Base-by-base conservation (phyloP, 2,888 invertebrate genomes). In the Drosophila nr. medialis region DNA sequence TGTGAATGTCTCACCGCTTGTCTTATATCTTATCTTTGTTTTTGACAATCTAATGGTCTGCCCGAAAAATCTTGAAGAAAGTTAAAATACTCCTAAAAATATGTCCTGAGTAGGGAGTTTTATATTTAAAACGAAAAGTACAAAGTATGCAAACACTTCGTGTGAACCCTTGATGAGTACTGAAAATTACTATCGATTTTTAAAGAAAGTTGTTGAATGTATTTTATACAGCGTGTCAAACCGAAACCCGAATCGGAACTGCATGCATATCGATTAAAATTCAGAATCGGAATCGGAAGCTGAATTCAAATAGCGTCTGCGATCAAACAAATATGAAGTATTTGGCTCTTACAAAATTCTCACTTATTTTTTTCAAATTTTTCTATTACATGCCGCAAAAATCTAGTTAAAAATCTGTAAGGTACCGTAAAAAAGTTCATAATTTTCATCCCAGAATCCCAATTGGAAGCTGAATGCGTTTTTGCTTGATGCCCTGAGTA, bases 71-170 rank as follows among this genome's bases (percentile, higher is more conserved):
- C 8, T 18, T 53, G 10, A 10, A 18, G 18, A 13, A 4, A 18
- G 10, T 34, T 10, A 2, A 29, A 21, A n/a, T 29, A 15, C 27
- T 3, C 55, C 60, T 34, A 48, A 53, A 50, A 48, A 27, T 71
- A 62, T 69, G 45, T 54, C 4, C 1, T 24, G 45, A 15, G 15
- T 24, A 4, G 13, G 7, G 21, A 42, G 21, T 3, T 42, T 6
- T 21, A 7, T 21, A 15, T 45, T 45, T 7, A 45, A 45, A 32
- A 21, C 1, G 1, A 2, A n/a, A n/a, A n/a, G n/a, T n/a, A n/a
- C n/a, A 69, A 69, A 56, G 42, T 61, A 62, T 62, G 70, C 70
- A 21, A 45, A 4, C 7, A 21, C 13, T 45, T 45, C 2, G 40
- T 40, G 11, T n/a, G 2, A 11, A 21, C 11, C 11, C n/a, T 21